These are phyloP conservation scores for Mastomys natalensis DNA, from an alignment of 2,113 vertebrate genomes.

Conservation along the genomic window DNA sequence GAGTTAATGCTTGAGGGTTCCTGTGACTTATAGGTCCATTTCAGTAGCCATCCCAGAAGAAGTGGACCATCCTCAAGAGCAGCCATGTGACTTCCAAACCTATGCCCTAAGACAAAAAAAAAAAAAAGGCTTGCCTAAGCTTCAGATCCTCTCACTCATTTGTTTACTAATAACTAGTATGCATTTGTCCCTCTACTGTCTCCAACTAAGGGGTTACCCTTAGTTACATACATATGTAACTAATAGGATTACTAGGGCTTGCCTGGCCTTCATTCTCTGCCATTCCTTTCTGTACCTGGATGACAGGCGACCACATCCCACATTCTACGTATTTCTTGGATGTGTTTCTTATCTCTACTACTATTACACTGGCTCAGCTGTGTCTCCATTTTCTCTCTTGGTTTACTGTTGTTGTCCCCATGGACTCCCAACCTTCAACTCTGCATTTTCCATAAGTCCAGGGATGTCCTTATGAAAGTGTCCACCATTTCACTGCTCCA, in stretches of 20 bases:
- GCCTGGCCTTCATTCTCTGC: background rate
- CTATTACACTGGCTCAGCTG: rapidly evolving
- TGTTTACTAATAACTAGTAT: background rate
- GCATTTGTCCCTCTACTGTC: no score
- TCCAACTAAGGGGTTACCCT: background rate
- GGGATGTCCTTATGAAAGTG: background rate
- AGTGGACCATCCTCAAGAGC: background rate
- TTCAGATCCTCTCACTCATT: background rate
- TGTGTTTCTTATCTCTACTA: background rate
- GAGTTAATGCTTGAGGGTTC: background rate
- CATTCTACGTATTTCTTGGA: no score
- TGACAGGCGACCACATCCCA: background rate
- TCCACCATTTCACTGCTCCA: background rate
- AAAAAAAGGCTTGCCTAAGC: background rate
- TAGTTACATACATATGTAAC: no score
- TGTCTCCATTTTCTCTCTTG: background rate
- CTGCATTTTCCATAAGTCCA: background rate
- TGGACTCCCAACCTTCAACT: background rate
- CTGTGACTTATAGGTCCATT: background rate
- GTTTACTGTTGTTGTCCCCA: background rate
- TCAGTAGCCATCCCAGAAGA: background rate
- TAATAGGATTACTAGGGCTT: background rate
- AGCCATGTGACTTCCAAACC: background rate
- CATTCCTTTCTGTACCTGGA: background rate
- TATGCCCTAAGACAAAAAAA: background rate